Base-by-base conservation (phyloP, 2,797 vertebrate genomes). In the Eleutherodactylus coqui region DNA sequence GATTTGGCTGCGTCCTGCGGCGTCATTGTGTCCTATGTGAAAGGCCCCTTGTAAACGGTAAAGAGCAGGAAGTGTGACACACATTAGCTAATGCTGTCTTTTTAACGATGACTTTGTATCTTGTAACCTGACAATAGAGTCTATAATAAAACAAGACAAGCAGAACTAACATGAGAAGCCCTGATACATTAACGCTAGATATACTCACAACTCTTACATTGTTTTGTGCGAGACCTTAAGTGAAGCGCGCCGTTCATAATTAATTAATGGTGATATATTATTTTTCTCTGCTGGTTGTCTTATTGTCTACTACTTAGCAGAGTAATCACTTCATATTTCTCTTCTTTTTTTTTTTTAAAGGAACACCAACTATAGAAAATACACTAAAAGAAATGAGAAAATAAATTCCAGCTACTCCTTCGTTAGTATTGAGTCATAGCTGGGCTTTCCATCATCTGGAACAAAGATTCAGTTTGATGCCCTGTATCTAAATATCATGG, bases 121-220 rank as follows among this genome's bases (percentile, higher is more conserved):
- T 53, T 72, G 49, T 38, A 29, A 16, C 9, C 49, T 83, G 29
- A 83, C 34, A 72, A 62, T 75, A 43, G 9, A 83, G 69, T 75
- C 64, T 49, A 60, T 83, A 60, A 75, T 75, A 75, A 60, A 75
- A 75, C 82, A 83, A 53, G 69, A 83, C 81, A 83, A 73, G 47
- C 49, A 83, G 32, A 83, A 73, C 69, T 72, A 73, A 73, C 81
- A 47, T 3, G n/a, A 45, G 41, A 72, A 19, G n/a, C 29, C 41
- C 43, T 72, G 34, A 73, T 58, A 83, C 51, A 75, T 83, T 73
- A 75, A 36, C 55, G 45, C 36, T n/a, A 69, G 24, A 72, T 53
- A 53, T 34, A 70, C 49, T 64, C 45, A 38, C 13, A 70, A 72
- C 64, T 83, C n/a, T 83, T 45, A 53, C 47, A 75, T 29, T 43